These are phyloP conservation scores for Ophioderma brevispina DNA, from an alignment of 35 echinoderm and acorn worm species.

Conservation along the genomic window DNA sequence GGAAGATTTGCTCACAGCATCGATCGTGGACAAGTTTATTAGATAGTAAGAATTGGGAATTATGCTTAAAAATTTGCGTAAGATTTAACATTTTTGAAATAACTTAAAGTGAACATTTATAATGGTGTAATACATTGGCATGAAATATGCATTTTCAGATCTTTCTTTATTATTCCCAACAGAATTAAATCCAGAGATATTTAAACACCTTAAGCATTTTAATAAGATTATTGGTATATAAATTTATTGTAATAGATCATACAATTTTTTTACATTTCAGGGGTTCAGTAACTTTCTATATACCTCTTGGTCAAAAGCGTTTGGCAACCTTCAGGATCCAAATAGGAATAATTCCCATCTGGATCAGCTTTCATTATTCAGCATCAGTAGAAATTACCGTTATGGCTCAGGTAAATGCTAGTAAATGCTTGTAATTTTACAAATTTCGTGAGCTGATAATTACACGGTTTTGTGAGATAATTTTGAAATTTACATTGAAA, in stretches of 20 bases:
- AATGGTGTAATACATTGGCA: too few species aligned
- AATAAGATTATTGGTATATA: neutral
- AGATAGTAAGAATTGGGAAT: too few species aligned
- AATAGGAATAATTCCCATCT: neutral
- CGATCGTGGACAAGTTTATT: too few species aligned
- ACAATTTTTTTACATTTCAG: neutral
- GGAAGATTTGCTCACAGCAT: too few species aligned
- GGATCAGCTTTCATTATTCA: neutral
- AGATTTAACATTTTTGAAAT: too few species aligned
- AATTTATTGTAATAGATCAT: neutral
- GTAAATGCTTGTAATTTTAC: too few species aligned
- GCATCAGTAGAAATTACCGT: neutral
- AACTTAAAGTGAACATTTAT: too few species aligned
- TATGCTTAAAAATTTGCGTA: too few species aligned
- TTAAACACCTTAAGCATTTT: neutral
- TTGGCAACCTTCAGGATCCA: neutral
- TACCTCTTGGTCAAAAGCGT: neutral
- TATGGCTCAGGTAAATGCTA: neutral
- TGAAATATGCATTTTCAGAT: too few species aligned
- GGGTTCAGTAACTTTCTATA: neutral
- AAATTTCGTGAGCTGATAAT: too few species aligned
- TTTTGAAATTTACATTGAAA: too few species aligned
- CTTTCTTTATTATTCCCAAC: neutral
- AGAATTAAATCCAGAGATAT: neutral
- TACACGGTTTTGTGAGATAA: too few species aligned